Conservation (phyloP, 2,888 invertebrate species). For the Cataglyphis altisquamis region DNA sequence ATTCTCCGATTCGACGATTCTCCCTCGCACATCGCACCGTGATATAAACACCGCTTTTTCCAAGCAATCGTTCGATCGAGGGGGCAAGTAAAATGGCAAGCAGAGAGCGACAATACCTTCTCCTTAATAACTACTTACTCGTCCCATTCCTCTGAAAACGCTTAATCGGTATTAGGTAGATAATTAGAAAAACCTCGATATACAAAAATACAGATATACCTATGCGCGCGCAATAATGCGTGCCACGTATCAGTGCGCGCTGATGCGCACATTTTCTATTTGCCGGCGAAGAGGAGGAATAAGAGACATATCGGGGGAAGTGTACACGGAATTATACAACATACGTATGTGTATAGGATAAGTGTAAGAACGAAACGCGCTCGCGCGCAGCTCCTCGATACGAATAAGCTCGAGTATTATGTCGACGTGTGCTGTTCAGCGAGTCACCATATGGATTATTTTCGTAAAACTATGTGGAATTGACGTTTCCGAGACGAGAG, state of each 20-base stretch:
- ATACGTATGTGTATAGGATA: constrained; percentile 65
- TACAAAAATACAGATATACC: constrained; percentile 84
- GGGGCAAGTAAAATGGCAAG: constrained; percentile 82
- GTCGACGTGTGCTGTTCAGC: constrained; percentile 52
- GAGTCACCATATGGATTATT: constrained; percentile 47
- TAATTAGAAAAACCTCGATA: constrained; percentile 83
- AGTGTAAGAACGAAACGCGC: constrained; percentile 67
- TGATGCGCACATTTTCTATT: constrained; percentile 8
- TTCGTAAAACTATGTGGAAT: constrained; percentile 40
- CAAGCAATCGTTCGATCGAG: constrained; percentile 67
- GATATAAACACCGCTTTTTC: constrained; percentile 61
- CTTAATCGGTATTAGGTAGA: constrained; percentile 75
- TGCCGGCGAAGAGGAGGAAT: constrained; percentile 41
- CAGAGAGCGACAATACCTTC: constrained; percentile 77
- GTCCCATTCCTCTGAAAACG: constrained; percentile 76
- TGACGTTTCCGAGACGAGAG: constrained; percentile 41
- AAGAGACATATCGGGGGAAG: constrained; percentile 60
- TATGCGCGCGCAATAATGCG: constrained; percentile 34
- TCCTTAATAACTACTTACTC: constrained; percentile 77
- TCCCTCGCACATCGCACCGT: constrained; percentile 54
- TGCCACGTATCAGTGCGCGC: constrained; percentile 26
- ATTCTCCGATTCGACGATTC: constrained; percentile 57
- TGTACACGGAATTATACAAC: constrained; percentile 40
- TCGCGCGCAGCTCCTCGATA: constrained; percentile 50
- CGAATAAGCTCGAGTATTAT: constrained; percentile 68